Evolutionary conservation across 2,113 vertebrate species (phyloP).

Genomic region (Ondatra zibethicus): DNA sequence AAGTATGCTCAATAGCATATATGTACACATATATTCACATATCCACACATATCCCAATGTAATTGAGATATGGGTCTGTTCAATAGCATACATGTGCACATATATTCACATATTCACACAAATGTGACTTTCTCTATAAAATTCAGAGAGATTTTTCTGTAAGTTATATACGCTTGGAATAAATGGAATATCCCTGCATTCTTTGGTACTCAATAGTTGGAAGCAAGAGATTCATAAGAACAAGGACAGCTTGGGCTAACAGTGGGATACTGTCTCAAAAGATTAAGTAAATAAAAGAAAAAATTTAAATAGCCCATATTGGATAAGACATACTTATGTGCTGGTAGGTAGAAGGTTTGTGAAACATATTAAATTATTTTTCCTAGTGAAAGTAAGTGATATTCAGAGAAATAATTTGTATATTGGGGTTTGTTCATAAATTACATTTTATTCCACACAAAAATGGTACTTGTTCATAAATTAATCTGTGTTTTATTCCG

Average conservation of each 20-base stretch:
- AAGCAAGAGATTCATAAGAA: not conserved
- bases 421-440: not conserved
- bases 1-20: not conserved
- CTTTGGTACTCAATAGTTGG: not conserved
- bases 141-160: not conserved
- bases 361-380: not conserved
- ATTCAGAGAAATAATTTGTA: not conserved
- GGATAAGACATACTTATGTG: fast-evolving
- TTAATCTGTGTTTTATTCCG: not conserved
- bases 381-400: not conserved
- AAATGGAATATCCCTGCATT: not conserved
- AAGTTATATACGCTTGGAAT: not conserved
- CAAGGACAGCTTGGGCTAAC: not conserved
- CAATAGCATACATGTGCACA: not conserved
- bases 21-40: not conserved
- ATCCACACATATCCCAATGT: not conserved
- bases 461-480: not conserved
- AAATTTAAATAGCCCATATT: not conserved
- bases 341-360: not conserved
- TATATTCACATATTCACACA: not conserved
- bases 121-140: too few species aligned
- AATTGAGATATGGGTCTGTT: too few species aligned
- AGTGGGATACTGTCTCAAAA: not conserved
- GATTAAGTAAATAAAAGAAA: not conserved
- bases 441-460: not conserved